Evolutionary conservation across 2,797 vertebrate genomes (phyloP).

Genomic region (Threskiornis aethiopicus): DNA sequence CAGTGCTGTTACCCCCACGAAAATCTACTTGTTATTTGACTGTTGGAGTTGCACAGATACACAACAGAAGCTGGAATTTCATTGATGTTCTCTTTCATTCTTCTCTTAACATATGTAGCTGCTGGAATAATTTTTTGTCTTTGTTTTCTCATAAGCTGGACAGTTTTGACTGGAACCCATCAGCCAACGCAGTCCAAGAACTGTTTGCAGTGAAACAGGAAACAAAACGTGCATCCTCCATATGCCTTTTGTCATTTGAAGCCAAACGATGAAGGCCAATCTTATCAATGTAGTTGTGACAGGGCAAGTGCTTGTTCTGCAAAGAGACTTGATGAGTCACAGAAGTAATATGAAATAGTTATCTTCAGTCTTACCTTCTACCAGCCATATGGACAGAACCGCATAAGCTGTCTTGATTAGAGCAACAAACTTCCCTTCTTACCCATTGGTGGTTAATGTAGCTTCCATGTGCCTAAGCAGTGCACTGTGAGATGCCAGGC

Average conservation of each 20-base stretch:
- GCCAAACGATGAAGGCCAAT: neutral
- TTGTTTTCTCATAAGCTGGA: neutral
- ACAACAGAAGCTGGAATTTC: neutral
- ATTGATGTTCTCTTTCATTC: neutral
- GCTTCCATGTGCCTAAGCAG: neutral
- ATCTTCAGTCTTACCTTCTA: neutral
- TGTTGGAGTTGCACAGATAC: neutral
- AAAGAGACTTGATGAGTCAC: neutral
- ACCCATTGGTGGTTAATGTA: neutral
- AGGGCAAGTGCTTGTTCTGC: neutral
- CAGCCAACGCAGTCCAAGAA: neutral
- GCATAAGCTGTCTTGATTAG: neutral
- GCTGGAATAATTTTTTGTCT: neutral
- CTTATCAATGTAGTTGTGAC: neutral
- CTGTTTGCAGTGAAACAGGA: neutral
- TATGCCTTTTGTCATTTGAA: neutral
- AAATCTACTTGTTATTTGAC: neutral
- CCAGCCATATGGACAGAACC: neutral
- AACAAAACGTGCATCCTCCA: neutral
- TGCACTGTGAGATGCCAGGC: neutral
- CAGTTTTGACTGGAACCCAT: neutral
- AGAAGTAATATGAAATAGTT: neutral
- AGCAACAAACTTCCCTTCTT: neutral
- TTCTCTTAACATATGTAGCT: neutral
- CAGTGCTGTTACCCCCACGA: rapidly evolving